Percentiles rank a stretch among this genome's conserved stretches.
Evolutionary conservation across 1,140 invertebrate genomes (phyloP).

Genomic region (Neelides sp.): DNA sequence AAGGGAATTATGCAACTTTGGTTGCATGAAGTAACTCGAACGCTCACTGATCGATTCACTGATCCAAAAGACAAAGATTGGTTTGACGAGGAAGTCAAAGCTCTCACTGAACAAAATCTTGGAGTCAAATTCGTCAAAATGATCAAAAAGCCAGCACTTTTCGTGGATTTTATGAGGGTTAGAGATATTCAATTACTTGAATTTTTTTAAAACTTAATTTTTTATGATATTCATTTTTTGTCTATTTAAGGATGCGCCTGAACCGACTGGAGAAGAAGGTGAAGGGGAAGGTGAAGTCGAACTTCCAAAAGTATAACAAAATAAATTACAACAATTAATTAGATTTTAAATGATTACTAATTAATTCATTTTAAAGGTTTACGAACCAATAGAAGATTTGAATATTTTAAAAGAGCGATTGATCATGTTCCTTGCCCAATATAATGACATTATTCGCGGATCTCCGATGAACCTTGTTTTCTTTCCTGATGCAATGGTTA

Average conservation of each 20-base stretch:
- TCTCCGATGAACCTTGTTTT: constrained; percentile 96
- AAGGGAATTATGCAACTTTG: constrained; percentile 71
- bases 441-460: constrained; percentile 91
- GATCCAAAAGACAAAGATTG: constrained; percentile 25
- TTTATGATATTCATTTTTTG: too few species aligned
- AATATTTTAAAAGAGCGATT: constrained; percentile 69
- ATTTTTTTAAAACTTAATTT: constrained; percentile 1
- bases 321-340: background rate
- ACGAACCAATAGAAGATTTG: constrained; percentile 78
- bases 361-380: constrained; percentile 39
- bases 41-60: constrained; percentile 64
- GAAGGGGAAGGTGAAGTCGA: constrained; percentile 86
- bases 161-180: constrained; percentile 27
- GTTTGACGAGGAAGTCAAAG: constrained; percentile 27
- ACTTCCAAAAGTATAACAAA: constrained; percentile 57
- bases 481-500: constrained; percentile 94
- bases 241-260: constrained; percentile 94
- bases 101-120: constrained; percentile 16
- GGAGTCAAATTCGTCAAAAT: constrained; percentile 21
- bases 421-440: constrained; percentile 84
- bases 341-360: background rate
- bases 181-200: background rate
- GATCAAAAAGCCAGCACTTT: constrained; percentile 17
- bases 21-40: constrained; percentile 86
- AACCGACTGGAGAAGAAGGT: constrained; percentile 90